Evolutionary conservation across 2,888 invertebrate genomes (phyloP).

Genomic region (Aphrophora alni): DNA sequence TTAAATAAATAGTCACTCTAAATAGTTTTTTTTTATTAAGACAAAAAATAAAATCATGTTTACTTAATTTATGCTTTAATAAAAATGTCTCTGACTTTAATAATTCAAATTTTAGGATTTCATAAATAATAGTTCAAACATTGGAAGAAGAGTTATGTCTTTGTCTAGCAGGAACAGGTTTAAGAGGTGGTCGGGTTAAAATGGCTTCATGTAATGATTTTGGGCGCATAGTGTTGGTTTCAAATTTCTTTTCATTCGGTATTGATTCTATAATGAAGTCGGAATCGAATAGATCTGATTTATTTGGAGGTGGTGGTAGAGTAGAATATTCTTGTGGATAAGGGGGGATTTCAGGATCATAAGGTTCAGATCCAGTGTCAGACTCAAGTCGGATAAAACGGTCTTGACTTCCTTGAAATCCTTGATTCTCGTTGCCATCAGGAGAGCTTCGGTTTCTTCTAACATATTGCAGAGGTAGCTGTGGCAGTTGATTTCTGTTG

Average conservation of each 20-base stretch:
- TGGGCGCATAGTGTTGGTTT: not conserved
- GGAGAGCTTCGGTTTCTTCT: not conserved
- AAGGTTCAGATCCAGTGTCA: not conserved
- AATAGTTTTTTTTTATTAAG: no score
- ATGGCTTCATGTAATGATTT: not conserved
- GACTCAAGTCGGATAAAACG: not conserved
- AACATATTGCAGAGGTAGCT: not conserved
- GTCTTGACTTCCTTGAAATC: not conserved
- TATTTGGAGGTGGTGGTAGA: not conserved
- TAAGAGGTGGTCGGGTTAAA: not conserved
- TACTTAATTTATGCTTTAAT: no score
- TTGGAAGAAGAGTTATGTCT: not conserved
- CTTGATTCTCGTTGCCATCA: not conserved
- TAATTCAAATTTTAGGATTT: no score
- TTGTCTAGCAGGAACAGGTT: not conserved
- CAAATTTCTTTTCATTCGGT: not conserved
- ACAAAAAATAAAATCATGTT: no score
- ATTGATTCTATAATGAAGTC: not conserved
- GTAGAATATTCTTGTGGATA: not conserved
- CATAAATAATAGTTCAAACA: not conserved
- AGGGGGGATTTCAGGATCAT: not conserved
- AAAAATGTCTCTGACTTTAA: no score
- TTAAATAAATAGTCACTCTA: no score
- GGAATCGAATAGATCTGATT: not conserved
- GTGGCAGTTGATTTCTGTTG: not conserved